Evolutionary conservation across 2,888 invertebrate genomes (phyloP), one percentile per base, ranked within the genome.

Genomic region (Idaea straminata): DNA sequence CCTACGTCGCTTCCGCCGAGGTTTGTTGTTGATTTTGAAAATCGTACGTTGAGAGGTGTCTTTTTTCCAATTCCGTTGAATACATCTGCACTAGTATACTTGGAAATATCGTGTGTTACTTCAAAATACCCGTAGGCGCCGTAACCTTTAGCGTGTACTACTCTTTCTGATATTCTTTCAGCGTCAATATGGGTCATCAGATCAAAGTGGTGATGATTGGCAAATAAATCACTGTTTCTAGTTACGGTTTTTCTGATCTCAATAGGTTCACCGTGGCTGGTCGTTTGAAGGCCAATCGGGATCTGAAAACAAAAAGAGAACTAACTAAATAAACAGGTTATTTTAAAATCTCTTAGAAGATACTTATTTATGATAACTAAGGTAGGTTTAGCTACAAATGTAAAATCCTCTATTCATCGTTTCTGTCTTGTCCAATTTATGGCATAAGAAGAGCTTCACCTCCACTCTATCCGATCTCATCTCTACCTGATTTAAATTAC

Each of bases 91-190:
- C 94, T 94, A 15, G 87, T 87, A 74, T 95, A 95, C 72, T 94
- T 86, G 0, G 90, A 88, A 63, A 97, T 96, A 79, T 97, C 96
- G 76, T 97, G 94, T 0, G 97, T 97, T 0, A 97, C 96, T 85
- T 96, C 95, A 76, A 97, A 96, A 78, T 96, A 96, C 2, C 96
- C 96, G 79, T 96, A 96, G 0, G 96, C 96, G 57, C 96, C 97
- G 57, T 96, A 96, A 70, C 98, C 98, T 88, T 98, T 98, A 0
- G 98, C 98, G 83, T 98, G 98, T 0, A 97, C 98, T 0, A 97
- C 96, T 74, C 98, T 94, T 82, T 98, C 98, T 0, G 98, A 98
- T 77, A 98, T 97, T 65, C 98, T 94, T 97, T 83, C 81, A 4
- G 69, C 98, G 38, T 96, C 92, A 77, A 95, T 94, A 79, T 97